Percentiles rank a stretch among this genome's conserved stretches.
These are phyloP conservation scores for Chymomyza procnemis DNA, from an alignment of 2,888 invertebrate species.

Conservation along the genomic window DNA sequence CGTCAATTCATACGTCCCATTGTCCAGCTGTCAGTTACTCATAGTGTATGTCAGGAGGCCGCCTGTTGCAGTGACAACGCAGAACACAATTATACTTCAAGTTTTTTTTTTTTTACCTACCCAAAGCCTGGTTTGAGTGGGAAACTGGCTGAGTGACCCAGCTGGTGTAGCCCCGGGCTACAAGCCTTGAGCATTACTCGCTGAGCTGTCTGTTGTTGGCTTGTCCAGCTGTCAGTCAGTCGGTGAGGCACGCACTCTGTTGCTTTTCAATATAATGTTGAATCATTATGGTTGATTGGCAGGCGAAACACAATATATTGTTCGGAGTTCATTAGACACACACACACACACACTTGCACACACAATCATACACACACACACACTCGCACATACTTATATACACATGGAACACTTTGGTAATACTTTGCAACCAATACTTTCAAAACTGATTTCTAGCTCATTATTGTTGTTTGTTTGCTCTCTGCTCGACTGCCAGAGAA, in stretches of 20 bases:
- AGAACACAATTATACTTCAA: constrained; percentile 42
- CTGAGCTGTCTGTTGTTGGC: constrained; percentile 3
- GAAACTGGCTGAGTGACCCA: neutral
- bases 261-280: constrained; percentile 53
- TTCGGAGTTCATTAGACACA: constrained; percentile 49
- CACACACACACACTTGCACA: constrained; percentile 5
- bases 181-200: neutral
- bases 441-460: constrained; percentile 37
- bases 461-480: constrained; percentile 29
- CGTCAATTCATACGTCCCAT: constrained; percentile 6
- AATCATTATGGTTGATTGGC: constrained; percentile 70
- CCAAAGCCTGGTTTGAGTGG: neutral
- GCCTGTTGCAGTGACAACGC: constrained; percentile 54
- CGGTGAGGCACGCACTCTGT: constrained; percentile 28
- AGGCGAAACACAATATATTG: constrained; percentile 44
- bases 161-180: neutral
- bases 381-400: constrained; percentile 2
- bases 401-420: neutral
- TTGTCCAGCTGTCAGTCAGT: constrained; percentile 45
- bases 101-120: neutral
- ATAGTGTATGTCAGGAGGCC: constrained; percentile 7
- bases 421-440: neutral
- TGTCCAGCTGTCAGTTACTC: neutral
- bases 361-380: constrained; percentile 8
- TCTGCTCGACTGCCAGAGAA: neutral